Conservation (phyloP, 2,797 vertebrate genomes). For the Lepilemur septentrionalis region DNA sequence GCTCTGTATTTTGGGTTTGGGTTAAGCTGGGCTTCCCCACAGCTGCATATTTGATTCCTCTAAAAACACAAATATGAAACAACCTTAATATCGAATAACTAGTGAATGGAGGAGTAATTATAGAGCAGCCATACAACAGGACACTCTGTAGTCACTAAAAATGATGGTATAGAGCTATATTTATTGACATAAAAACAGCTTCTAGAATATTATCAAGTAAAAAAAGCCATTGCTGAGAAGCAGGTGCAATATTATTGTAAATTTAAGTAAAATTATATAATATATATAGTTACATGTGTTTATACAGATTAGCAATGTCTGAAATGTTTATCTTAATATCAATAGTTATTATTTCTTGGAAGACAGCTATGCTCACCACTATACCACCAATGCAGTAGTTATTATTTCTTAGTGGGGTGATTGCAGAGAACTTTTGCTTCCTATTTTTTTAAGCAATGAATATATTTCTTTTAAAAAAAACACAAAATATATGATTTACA, state of each 20-base stretch:
- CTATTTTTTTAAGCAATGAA: neutral
- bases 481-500: neutral
- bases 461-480: neutral
- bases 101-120: conserved; percentile 4
- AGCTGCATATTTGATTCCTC: neutral
- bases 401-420: neutral
- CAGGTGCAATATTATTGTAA: conserved; percentile 19
- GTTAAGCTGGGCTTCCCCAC: neutral
- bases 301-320: neutral
- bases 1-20: neutral
- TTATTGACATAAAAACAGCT: conserved; percentile 40
- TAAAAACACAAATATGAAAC: conserved; percentile 23
- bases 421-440: neutral
- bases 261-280: conserved; percentile 36
- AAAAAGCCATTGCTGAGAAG: neutral
- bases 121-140: neutral
- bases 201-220: neutral
- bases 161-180: neutral
- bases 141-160: neutral
- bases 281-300: neutral
- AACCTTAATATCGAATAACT: conserved; percentile 20
- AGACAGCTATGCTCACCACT: no score
- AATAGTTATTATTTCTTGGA: no score
- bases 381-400: no score
- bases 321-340: neutral